phyloP scores from a whole-genome alignment of 2,113 vertebrate species.

The Siniperca chuatsi region DNA sequence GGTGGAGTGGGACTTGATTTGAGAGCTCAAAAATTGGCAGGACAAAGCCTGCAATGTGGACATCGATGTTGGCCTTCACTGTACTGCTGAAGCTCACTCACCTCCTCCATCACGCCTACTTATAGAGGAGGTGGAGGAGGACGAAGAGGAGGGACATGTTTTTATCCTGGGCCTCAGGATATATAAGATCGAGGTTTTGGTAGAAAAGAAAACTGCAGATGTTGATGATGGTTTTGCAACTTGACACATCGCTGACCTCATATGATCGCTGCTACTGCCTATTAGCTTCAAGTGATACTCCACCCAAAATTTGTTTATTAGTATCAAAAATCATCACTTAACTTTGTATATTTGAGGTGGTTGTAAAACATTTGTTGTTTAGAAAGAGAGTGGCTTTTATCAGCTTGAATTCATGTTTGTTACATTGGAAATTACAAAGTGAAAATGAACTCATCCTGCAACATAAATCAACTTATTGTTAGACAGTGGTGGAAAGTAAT shows the following conservation, averaged over 20 bases:
- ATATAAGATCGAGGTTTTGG: constrained; percentile 40
- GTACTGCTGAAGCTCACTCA: constrained; percentile 53
- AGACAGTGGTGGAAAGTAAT: neutral
- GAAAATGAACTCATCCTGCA: neutral
- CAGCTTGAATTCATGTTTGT: neutral
- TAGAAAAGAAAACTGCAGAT: constrained; percentile 30
- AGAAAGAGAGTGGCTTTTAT: neutral
- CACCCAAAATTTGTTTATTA: neutral
- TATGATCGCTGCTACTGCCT: neutral
- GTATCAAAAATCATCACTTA: neutral
- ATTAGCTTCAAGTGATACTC: neutral
- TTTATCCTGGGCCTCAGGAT: constrained; percentile 47
- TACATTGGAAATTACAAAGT: neutral
- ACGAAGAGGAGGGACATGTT: constrained; percentile 59
- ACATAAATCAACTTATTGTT: neutral
- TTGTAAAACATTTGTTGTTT: neutral
- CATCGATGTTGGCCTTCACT: constrained; percentile 41
- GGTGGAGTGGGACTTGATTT: constrained; percentile 29
- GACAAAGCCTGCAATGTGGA: constrained; percentile 39
- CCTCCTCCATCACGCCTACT: constrained; percentile 73
- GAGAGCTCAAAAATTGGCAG: constrained; percentile 44
- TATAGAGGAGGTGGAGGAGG: constrained; percentile 63
- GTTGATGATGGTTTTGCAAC: constrained; percentile 18
- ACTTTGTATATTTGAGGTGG: neutral
- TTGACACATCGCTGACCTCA: constrained; percentile 30